Percentiles rank a stretch among this genome's conserved stretches.
phyloP scores from a whole-genome alignment of 1,140 invertebrate genomes.

The Drosophila yakuba region DNA sequence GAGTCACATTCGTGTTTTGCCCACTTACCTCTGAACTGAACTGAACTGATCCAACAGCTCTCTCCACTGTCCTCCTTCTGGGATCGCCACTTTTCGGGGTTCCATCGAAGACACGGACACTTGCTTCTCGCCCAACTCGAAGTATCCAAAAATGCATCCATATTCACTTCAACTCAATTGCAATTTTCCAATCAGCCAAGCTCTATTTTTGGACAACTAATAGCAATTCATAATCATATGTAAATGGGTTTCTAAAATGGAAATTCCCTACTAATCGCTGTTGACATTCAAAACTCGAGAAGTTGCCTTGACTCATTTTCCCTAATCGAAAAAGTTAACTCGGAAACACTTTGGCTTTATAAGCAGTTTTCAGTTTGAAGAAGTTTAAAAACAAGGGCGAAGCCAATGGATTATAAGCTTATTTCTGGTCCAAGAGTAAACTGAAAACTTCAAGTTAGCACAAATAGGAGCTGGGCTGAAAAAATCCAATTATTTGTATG shows the following conservation, averaged over 20 bases:
- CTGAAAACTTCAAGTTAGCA: neutral
- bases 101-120: slow-evolving; percentile 25
- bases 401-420: too few relatives aligned
- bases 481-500: neutral
- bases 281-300: neutral
- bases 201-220: neutral
- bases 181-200: slow-evolving; percentile 4
- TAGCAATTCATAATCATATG: neutral
- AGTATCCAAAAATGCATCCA: neutral
- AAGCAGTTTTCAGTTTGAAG: too few relatives aligned
- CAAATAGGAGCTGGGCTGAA: neutral
- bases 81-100: neutral
- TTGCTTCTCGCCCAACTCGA: neutral
- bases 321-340: neutral
- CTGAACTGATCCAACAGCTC: slow-evolving; percentile 31
- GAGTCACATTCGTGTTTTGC: slow-evolving; percentile 58
- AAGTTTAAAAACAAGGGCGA: too few relatives aligned
- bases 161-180: too few relatives aligned
- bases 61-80: slow-evolving; percentile 12
- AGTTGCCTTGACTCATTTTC: slow-evolving; percentile 20
- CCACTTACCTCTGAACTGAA: slow-evolving; percentile 54
- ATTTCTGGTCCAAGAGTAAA: too few relatives aligned
- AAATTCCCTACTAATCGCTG: neutral
- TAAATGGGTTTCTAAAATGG: slow-evolving; percentile 2
- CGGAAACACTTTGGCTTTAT: neutral